A percentile compares a stretch with the other conserved stretches of the same genome.
Evolutionary conservation across 2,113 vertebrate species (phyloP).

Genomic region (Etia nguti): DNA sequence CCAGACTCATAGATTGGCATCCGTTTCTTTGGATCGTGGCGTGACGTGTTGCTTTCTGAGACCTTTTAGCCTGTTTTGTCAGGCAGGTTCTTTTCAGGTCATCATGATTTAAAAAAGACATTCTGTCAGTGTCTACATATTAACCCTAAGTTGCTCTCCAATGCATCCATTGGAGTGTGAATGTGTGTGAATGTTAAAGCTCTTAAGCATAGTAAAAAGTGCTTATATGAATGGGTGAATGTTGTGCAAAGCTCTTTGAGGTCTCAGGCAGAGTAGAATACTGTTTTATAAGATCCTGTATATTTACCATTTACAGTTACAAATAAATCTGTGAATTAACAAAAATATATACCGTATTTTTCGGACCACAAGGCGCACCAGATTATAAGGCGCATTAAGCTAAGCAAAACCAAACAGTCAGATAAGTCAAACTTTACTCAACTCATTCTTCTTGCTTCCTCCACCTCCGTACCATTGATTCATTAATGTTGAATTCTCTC

Average conservation of each 20-base stretch:
- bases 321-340: not conserved
- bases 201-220: not conserved
- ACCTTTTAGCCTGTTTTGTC: not conserved
- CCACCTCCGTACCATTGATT: too few species aligned
- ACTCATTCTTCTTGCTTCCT: too few species aligned
- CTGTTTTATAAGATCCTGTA: not conserved
- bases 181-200: not conserved
- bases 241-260: not conserved
- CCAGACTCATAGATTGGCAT: rapidly evolving
- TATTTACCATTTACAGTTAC: not conserved
- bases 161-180: not conserved
- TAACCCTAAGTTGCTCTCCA: not conserved
- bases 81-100: not conserved
- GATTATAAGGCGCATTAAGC: too few species aligned
- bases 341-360: not conserved
- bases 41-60: not conserved
- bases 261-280: rapidly evolving
- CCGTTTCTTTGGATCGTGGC: not conserved
- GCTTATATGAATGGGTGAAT: not conserved
- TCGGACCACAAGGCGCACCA: too few species aligned
- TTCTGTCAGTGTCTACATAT: not conserved
- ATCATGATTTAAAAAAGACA: rapidly evolving
- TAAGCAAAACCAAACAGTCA: too few species aligned
- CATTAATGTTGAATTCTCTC: too few species aligned
- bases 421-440: too few species aligned